These are phyloP conservation scores for Caenorhabditis angaria DNA, from an alignment of 2,888 invertebrate genomes.

Conservation along the genomic window DNA sequence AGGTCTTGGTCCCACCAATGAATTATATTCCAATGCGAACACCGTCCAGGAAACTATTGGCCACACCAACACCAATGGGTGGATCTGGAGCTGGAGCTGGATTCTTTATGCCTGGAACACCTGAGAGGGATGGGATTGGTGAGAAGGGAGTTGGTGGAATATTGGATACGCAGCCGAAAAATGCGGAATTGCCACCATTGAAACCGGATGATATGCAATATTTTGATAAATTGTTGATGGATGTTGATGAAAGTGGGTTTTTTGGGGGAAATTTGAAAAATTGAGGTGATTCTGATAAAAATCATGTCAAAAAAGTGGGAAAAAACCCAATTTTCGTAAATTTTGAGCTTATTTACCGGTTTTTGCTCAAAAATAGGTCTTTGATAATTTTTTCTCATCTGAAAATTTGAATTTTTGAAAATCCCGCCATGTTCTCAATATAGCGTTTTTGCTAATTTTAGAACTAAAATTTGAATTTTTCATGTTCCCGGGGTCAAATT, in stretches of 20 bases:
- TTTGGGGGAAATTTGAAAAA: too few relatives aligned
- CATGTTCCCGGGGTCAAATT: too few relatives aligned
- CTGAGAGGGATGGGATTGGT: slow-evolving; percentile 64
- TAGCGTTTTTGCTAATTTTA: too few relatives aligned
- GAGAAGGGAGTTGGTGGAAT: slow-evolving; percentile 69
- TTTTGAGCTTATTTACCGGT: too few relatives aligned
- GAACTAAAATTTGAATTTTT: too few relatives aligned
- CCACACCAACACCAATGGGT: slow-evolving; percentile 93
- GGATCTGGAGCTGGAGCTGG: slow-evolving; percentile 77
- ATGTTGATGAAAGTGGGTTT: slow-evolving; percentile 96
- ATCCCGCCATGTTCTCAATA: too few relatives aligned
- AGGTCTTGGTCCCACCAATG: slow-evolving; percentile 90
- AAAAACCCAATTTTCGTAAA: too few relatives aligned
- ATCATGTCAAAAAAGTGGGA: too few relatives aligned
- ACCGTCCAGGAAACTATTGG: slow-evolving; percentile 94
- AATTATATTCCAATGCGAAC: slow-evolving; percentile 95
- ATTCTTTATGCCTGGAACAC: slow-evolving; percentile 85
- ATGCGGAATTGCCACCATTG: slow-evolving; percentile 93
- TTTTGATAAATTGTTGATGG: slow-evolving; percentile 95
- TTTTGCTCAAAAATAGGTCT: too few relatives aligned
- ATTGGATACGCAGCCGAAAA: slow-evolving; percentile 91
- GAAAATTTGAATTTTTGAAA: too few relatives aligned
- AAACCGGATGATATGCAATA: slow-evolving; percentile 99
- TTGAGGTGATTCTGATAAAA: too few relatives aligned
- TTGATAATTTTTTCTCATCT: too few relatives aligned